phyloP scores from a whole-genome alignment of 2,797 vertebrate genomes.

The Enteromius unitaeniatus region DNA sequence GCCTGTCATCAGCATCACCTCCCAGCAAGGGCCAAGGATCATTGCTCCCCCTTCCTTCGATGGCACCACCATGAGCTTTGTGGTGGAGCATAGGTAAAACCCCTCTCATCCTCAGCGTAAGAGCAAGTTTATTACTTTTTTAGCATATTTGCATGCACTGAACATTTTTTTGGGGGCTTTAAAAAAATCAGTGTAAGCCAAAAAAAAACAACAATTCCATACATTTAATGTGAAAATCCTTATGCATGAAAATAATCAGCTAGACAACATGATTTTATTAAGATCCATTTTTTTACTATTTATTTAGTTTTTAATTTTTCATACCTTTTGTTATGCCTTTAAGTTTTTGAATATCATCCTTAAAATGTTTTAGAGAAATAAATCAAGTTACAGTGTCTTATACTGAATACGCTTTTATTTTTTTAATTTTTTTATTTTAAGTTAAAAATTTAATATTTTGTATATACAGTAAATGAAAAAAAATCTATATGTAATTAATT shows the following conservation, averaged over 20 bases:
- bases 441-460: not conserved
- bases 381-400: not conserved
- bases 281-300: not conserved
- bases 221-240: not conserved
- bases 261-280: not conserved
- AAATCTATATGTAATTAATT: not conserved
- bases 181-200: not conserved
- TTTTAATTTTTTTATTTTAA: too few relatives aligned
- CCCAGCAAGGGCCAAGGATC: conserved; percentile 90
- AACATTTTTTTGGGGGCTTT: not conserved
- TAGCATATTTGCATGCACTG: not conserved
- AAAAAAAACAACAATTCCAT: not conserved
- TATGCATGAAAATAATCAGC: not conserved
- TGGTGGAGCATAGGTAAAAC: conserved; percentile 92
- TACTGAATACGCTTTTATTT: not conserved
- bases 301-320: not conserved
- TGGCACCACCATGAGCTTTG: conserved; percentile 97
- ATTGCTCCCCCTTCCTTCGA: conserved; percentile 94
- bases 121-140: conserved; percentile 32
- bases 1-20: conserved; percentile 90
- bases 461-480: not conserved
- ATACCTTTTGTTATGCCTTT: not conserved
- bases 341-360: not conserved
- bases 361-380: not conserved
- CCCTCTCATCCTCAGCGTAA: conserved; percentile 60